phyloP scores from a whole-genome alignment of 2,113 vertebrate species.

The Rhinogobius similis region DNA sequence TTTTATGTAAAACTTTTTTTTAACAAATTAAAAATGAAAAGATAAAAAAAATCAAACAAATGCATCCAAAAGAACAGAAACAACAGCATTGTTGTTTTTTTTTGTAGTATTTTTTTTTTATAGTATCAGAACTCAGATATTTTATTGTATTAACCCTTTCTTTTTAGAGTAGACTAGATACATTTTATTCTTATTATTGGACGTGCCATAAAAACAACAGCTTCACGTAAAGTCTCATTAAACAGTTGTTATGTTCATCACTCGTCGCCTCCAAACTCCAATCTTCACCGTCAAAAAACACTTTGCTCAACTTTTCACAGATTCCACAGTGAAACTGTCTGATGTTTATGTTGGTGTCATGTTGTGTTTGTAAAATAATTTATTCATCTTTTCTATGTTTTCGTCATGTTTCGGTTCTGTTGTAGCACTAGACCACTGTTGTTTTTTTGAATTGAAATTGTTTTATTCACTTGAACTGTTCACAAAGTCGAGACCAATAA shows the following conservation, averaged over 20 bases:
- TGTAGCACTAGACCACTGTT: slow-evolving; percentile 18
- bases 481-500: slow-evolving; percentile 31
- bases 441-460: slow-evolving; percentile 28
- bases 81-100: too few species aligned
- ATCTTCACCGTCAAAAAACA: background rate
- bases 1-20: too few species aligned
- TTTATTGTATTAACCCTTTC: background rate
- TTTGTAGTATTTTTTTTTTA: too few species aligned
- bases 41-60: too few species aligned
- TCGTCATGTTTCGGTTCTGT: slow-evolving; percentile 29
- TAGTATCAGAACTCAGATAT: too few species aligned
- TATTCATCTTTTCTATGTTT: slow-evolving; percentile 59
- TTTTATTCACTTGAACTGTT: slow-evolving; percentile 22
- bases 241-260: background rate
- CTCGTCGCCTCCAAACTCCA: slow-evolving; percentile 6
- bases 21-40: too few species aligned
- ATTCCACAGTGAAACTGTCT: slow-evolving; percentile 51
- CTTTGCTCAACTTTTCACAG: slow-evolving; percentile 14
- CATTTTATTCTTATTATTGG: too few species aligned
- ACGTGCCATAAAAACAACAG: slow-evolving; percentile 70
- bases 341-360: slow-evolving; percentile 29
- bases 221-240: too few species aligned
- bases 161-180: too few species aligned
- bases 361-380: slow-evolving; percentile 46
- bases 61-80: too few species aligned